Evolutionary conservation across 37 sponge, comb jelly and placozoan species (phyloP), one percentile per base, ranked within the genome.

Genomic region (Crambe crambe): DNA sequence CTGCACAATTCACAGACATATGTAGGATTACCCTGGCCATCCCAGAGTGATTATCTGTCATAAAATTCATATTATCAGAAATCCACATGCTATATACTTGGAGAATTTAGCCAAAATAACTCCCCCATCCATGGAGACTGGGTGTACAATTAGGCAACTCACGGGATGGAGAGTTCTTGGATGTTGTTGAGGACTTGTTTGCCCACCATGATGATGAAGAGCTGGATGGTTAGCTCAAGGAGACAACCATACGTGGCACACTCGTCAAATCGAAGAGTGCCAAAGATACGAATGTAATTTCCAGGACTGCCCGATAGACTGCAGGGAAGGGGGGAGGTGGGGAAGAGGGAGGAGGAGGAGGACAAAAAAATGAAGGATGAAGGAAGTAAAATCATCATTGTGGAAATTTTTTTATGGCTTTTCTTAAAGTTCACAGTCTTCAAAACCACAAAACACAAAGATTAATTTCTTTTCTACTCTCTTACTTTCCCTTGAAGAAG

Each of bases 221-320:
- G 87, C 66, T 98, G 99, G 26, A 92, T 93, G 61, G 97, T 94
- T 43, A 98, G 80, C 77, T 98, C 99, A 42, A 98, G 82, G 60
- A 98, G 64, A 73, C 99, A 98, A 29, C 99, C 99, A 42, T 91
- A 91, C 15, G 99, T 85, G 54, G 95, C 73, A 77, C 99, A 98
- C 95, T 97, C 97, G 51, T 94, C 97, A 54, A 89, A 76, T 59
- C 97, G 90, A 25, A 83, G 69, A n/a, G n/a, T n/a, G 1, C 86
- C 72, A 57, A 83, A 82, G 56, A 94, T 78, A 27, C 81, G 79
- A 58, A 81, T 70, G 73, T 85, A 97, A 37, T 73, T 77, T 37
- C 93, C 93, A 42, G 98, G 98, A 57, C 81, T 74, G 18, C 98
- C 98, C 60, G 81, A 80, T 61, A 95, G 70, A 40, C 96, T 89